These are phyloP conservation scores for Bujurquina vittata DNA, from an alignment of 2,113 vertebrate genomes.

Conservation along the genomic window DNA sequence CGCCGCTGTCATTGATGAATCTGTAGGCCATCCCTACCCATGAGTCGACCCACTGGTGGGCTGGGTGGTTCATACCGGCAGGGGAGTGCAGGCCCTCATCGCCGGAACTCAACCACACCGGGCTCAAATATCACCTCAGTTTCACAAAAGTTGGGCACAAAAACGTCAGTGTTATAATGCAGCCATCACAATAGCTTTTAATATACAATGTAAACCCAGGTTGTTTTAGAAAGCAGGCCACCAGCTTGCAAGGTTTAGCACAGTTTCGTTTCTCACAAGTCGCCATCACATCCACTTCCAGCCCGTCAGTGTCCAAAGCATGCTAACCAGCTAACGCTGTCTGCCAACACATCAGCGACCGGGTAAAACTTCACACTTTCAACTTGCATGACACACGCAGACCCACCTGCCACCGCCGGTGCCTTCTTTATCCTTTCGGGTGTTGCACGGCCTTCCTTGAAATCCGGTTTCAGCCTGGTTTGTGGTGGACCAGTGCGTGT, in stretches of 20 bases:
- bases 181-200: rapidly evolving
- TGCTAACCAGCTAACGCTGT: slow-evolving; percentile 63
- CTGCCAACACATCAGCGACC: slow-evolving; percentile 17
- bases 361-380: neutral
- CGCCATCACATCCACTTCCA: slow-evolving; percentile 72
- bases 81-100: slow-evolving; percentile 47
- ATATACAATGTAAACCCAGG: neutral
- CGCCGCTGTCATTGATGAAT: slow-evolving; percentile 12
- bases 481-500: slow-evolving; percentile 41
- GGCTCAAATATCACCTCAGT: neutral
- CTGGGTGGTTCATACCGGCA: slow-evolving; percentile 56
- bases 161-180: neutral
- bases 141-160: neutral
- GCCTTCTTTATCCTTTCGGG: slow-evolving; percentile 48
- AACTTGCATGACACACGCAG: neutral
- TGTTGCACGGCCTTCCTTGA: slow-evolving; percentile 12
- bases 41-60: slow-evolving; percentile 40
- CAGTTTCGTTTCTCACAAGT: slow-evolving; percentile 67
- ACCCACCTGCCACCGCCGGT: slow-evolving; percentile 78
- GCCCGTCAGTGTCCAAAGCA: slow-evolving; percentile 25
- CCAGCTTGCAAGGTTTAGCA: slow-evolving; percentile 31
- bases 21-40: slow-evolving; percentile 40
- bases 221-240: slow-evolving; percentile 23
- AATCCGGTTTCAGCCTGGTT: slow-evolving; percentile 60
- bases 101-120: slow-evolving; percentile 34